Percentiles rank a stretch among this genome's conserved stretches.
These are phyloP conservation scores for Hofmannophila pseudospretella DNA, from an alignment of 2,888 invertebrate genomes.

Conservation along the genomic window DNA sequence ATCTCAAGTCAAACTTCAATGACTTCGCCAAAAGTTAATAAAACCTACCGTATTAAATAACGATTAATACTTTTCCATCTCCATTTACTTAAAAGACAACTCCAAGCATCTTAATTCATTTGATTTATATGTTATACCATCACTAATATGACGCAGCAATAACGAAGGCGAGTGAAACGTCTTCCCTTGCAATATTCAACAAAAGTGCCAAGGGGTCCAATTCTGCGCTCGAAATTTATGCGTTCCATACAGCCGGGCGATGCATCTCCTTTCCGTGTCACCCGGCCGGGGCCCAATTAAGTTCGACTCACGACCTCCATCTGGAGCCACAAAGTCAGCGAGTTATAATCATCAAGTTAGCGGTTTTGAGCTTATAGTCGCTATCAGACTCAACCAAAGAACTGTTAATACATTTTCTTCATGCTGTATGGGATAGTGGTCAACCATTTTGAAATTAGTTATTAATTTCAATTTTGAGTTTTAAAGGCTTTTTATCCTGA, in stretches of 20 bases:
- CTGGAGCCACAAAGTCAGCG: conserved; percentile 36
- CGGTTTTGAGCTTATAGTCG: neutral
- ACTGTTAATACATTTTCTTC: too few relatives aligned
- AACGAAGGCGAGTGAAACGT: conserved; percentile 21
- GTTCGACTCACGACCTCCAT: conserved; percentile 71
- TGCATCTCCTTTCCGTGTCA: conserved; percentile 75
- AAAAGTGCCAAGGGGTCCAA: conserved; percentile 53
- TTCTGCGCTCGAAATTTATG: conserved; percentile 65
- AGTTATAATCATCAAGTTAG: conserved; percentile 3
- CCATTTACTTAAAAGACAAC: neutral
- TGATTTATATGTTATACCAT: conserved; percentile 22
- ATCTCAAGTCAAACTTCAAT: too few relatives aligned
- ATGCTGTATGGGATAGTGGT: too few relatives aligned
- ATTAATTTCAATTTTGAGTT: too few relatives aligned
- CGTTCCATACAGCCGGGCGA: conserved; percentile 63
- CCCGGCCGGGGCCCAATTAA: conserved; percentile 73
- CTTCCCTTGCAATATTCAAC: conserved; percentile 41
- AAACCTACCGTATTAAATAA: too few relatives aligned
- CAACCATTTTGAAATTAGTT: too few relatives aligned
- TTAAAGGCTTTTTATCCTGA: too few relatives aligned
- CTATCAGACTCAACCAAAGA: too few relatives aligned
- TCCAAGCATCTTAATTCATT: neutral
- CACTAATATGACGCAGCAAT: conserved; percentile 10
- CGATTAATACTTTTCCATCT: too few relatives aligned
- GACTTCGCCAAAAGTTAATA: too few relatives aligned